These are phyloP conservation scores for Meiosimyza platycephala DNA, from an alignment of 2,888 invertebrate genomes.

Conservation along the genomic window DNA sequence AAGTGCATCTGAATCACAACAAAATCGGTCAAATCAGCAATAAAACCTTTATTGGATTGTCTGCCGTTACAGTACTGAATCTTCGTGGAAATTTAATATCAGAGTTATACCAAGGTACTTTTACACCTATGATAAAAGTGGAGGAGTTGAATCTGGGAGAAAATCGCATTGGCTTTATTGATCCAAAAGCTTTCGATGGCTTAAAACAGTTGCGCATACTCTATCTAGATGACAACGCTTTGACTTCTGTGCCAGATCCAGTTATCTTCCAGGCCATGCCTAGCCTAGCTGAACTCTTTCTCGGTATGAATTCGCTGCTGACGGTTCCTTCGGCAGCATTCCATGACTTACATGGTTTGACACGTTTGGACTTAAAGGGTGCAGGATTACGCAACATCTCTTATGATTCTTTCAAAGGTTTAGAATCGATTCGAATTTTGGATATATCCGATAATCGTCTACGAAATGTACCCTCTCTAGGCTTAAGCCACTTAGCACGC, in stretches of 20 bases:
- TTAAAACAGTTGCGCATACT: conserved; percentile 80
- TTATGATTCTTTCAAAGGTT: conserved; percentile 80
- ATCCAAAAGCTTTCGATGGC: conserved; percentile 82
- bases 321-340: conserved; percentile 82
- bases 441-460: conserved; percentile 84
- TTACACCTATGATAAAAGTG: conserved; percentile 78
- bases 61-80: conserved; percentile 83
- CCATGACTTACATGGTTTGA: conserved; percentile 80
- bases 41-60: conserved; percentile 83
- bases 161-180: conserved; percentile 84
- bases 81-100: conserved; percentile 85
- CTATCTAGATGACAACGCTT: conserved; percentile 86
- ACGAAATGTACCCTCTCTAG: conserved; percentile 79
- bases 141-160: conserved; percentile 89
- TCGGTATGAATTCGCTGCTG: conserved; percentile 86
- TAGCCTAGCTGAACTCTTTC: conserved; percentile 84
- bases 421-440: conserved; percentile 79
- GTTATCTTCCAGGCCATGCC: conserved; percentile 78
- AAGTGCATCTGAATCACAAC: conserved; percentile 85
- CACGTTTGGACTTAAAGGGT: conserved; percentile 82
- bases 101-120: conserved; percentile 80
- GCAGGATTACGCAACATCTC: conserved; percentile 85
- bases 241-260: conserved; percentile 81
- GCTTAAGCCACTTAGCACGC: conserved; percentile 77
- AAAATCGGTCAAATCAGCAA: conserved; percentile 85